Evolutionary conservation across 1,140 invertebrate species (phyloP).

Genomic region (Colletes latitarsis): DNA sequence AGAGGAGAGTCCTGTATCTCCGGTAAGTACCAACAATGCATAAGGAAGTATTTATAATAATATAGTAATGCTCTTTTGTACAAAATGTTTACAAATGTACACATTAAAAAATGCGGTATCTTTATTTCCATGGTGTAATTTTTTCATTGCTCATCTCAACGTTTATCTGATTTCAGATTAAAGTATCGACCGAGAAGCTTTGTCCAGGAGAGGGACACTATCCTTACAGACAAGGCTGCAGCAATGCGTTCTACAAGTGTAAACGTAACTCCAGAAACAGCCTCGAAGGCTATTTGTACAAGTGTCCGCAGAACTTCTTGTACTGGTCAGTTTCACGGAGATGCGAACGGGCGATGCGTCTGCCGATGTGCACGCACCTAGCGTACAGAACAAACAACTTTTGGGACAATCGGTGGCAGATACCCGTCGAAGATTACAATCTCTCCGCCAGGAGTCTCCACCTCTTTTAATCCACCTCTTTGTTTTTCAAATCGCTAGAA

Average conservation of each 20-base stretch:
- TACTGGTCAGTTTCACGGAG: conserved; percentile 89
- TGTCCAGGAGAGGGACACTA: conserved; percentile 87
- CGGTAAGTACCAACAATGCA: conserved; percentile 80
- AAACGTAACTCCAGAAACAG: conserved; percentile 78
- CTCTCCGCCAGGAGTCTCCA: conserved; percentile 71
- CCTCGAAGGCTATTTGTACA: conserved; percentile 87
- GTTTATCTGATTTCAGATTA: conserved; percentile 82
- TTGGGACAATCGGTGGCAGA: conserved; percentile 71
- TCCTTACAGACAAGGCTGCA: conserved; percentile 85
- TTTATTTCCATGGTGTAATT: too few species aligned
- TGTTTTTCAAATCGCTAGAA: neutral
- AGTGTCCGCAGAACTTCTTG: conserved; percentile 88
- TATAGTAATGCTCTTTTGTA: too few species aligned
- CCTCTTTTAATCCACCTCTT: conserved; percentile 11
- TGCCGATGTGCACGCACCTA: conserved; percentile 82
- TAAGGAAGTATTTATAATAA: too few species aligned
- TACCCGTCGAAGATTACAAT: conserved; percentile 74
- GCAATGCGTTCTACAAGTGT: conserved; percentile 89
- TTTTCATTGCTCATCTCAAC: conserved; percentile 7
- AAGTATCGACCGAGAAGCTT: conserved; percentile 81
- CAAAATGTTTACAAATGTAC: too few species aligned
- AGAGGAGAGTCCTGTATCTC: conserved; percentile 80
- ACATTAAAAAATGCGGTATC: too few species aligned
- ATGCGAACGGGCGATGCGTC: conserved; percentile 84
- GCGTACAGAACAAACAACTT: conserved; percentile 60